Evolutionary conservation across 2,797 vertebrate genomes (phyloP).

Genomic region (Limosa lapponica): DNA sequence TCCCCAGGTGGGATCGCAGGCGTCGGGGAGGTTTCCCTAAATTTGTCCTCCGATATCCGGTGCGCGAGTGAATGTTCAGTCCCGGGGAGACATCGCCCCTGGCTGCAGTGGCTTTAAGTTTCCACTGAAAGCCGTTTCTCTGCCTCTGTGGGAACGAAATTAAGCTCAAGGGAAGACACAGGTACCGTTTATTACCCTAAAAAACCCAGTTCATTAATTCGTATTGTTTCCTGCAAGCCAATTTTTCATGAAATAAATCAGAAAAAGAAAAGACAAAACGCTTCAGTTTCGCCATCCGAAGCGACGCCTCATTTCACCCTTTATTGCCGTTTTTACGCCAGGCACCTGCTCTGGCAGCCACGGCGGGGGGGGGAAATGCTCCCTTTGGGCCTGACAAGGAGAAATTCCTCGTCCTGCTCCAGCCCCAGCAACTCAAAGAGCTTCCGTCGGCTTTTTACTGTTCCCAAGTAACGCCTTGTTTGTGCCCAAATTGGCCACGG

Average conservation of each 20-base stretch:
- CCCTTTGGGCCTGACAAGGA: background rate
- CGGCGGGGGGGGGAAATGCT: background rate
- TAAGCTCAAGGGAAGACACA: background rate
- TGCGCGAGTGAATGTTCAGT: background rate
- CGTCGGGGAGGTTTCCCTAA: no score
- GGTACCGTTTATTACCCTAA: background rate
- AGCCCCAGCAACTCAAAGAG: no score
- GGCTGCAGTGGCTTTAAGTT: background rate
- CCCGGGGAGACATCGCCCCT: fast-evolving
- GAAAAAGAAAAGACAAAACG: background rate
- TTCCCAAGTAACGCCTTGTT: background rate
- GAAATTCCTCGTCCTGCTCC: background rate
- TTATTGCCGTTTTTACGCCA: background rate
- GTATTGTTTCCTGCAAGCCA: background rate
- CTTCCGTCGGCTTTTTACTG: fast-evolving
- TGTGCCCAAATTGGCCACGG: fast-evolving
- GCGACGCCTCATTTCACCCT: fast-evolving
- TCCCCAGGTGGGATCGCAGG: background rate
- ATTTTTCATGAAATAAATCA: background rate
- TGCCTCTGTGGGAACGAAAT: background rate
- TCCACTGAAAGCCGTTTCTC: background rate
- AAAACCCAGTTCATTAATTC: background rate
- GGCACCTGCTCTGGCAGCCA: background rate
- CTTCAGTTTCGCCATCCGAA: fast-evolving
- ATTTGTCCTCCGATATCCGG: fast-evolving